Evolutionary conservation across 2,888 invertebrate genomes (phyloP).

Genomic region (Pollenia amentaria): DNA sequence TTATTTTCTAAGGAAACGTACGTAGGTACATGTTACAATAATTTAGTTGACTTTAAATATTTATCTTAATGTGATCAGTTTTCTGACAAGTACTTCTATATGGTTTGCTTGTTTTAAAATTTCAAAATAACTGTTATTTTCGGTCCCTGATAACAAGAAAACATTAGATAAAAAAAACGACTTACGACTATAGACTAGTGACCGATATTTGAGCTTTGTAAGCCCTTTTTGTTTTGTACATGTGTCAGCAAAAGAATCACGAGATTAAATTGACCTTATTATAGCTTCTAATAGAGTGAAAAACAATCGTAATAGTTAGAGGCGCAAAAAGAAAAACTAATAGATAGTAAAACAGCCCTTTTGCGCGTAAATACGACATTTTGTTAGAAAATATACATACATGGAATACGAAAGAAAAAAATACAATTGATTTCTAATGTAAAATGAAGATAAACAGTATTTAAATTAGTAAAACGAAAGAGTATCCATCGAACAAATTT

Average conservation of each 20-base stretch:
- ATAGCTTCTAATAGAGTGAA: constrained; percentile 24
- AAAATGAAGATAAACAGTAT: constrained; percentile 61
- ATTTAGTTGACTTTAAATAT: too few species aligned
- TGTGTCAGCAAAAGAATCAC: constrained; percentile 66
- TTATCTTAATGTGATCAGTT: too few species aligned
- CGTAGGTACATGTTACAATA: too few species aligned
- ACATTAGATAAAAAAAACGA: constrained; percentile 49
- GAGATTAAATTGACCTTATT: constrained; percentile 75
- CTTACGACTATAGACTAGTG: constrained; percentile 59
- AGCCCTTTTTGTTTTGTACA: constrained; percentile 46
- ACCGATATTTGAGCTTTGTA: constrained; percentile 67
- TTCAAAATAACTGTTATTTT: constrained; percentile 4
- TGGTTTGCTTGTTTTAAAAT: too few species aligned
- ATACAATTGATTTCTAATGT: constrained; percentile 64
- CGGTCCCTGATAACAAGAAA: constrained; percentile 24
- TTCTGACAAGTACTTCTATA: too few species aligned
- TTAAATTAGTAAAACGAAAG: constrained; percentile 59
- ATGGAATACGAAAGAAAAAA: constrained; percentile 6
- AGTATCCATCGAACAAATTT: constrained; percentile 47
- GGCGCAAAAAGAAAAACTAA: constrained; percentile 1
- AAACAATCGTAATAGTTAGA: constrained; percentile 2
- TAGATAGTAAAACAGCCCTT: constrained; percentile 24
- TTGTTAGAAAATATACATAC: constrained; percentile 19
- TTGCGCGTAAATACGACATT: constrained; percentile 20
- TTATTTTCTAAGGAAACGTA: too few species aligned